These are phyloP conservation scores for Rhinichthys osculus DNA, from an alignment of 2,797 vertebrate species.

Conservation along the genomic window DNA sequence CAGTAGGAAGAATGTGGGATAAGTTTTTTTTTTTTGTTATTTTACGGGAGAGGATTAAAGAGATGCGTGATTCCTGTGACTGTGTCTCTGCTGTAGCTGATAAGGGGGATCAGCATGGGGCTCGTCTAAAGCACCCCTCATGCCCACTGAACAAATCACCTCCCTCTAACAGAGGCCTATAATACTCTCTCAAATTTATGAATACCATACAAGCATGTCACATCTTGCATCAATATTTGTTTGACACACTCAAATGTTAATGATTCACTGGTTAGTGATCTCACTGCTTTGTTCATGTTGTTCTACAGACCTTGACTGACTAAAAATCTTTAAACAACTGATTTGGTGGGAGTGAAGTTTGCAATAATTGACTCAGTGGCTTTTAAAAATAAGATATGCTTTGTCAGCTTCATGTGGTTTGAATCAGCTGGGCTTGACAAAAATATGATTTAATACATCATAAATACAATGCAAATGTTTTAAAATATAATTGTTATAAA, in stretches of 20 bases:
- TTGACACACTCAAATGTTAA: slow-evolving; percentile 29
- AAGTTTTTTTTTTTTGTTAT: not conserved
- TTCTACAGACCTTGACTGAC: not conserved
- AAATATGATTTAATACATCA: not conserved
- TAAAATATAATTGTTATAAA: not conserved
- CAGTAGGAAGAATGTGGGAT: not conserved
- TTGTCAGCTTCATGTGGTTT: not conserved
- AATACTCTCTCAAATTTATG: not conserved
- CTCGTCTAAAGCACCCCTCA: not conserved
- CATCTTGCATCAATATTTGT: slow-evolving; percentile 2
- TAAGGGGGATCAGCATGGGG: slow-evolving; percentile 48
- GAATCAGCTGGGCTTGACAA: not conserved
- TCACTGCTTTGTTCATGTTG: not conserved
- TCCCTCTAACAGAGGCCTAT: not conserved
- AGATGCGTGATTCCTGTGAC: slow-evolving; percentile 33
- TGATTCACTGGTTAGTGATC: slow-evolving; percentile 2
- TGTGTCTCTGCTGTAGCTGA: slow-evolving; percentile 47
- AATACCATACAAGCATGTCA: not conserved
- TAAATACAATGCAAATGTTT: not conserved
- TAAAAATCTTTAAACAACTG: slow-evolving; percentile 14
- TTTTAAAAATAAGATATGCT: not conserved
- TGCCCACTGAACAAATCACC: slow-evolving; percentile 27
- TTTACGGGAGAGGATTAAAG: slow-evolving; percentile 27
- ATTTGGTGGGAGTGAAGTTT: not conserved
- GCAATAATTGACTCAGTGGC: not conserved